Conservation (phyloP, 2,888 invertebrate genomes). For the Paralinhomoeus sp. region DNA sequence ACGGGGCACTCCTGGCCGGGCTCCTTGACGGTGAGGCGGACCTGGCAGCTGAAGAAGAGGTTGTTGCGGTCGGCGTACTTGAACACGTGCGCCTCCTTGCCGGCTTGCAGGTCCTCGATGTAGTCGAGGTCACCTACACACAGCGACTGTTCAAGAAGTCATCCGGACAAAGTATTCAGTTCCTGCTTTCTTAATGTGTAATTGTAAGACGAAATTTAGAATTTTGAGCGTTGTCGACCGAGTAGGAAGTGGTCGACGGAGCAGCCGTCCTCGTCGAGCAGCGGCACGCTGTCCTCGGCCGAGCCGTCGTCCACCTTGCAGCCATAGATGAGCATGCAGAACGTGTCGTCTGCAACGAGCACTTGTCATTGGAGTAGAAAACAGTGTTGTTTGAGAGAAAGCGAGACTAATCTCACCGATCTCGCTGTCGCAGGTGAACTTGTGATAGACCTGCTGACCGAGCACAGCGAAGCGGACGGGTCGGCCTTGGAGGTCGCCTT, state of each 20-base stretch:
- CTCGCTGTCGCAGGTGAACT: conserved; percentile 3
- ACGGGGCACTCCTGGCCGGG: conserved; percentile 3
- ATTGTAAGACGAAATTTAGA: too few relatives aligned
- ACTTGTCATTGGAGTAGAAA: background rate
- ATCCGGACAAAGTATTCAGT: too few relatives aligned
- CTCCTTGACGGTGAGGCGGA: conserved; percentile 3
- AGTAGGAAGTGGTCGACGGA: too few relatives aligned
- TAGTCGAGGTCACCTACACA: conserved; percentile 1
- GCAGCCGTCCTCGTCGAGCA: too few relatives aligned
- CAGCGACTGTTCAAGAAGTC: too few relatives aligned
- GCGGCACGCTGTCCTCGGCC: background rate
- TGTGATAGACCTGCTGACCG: conserved; percentile 1
- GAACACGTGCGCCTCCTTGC: conserved; percentile 3
- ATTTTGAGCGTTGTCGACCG: too few relatives aligned
- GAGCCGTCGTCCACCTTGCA: background rate
- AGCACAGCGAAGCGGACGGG: background rate
- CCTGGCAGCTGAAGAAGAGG: conserved; percentile 1
- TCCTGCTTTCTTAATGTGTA: too few relatives aligned
- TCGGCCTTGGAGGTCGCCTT: background rate
- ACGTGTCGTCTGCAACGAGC: background rate
- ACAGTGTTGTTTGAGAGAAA: background rate
- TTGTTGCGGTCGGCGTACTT: conserved; percentile 3
- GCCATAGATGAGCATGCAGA: background rate
- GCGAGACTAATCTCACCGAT: background rate
- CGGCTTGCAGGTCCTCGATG: background rate